Conservation (phyloP, 1,140 invertebrate genomes). For the Drosophila lini region DNA sequence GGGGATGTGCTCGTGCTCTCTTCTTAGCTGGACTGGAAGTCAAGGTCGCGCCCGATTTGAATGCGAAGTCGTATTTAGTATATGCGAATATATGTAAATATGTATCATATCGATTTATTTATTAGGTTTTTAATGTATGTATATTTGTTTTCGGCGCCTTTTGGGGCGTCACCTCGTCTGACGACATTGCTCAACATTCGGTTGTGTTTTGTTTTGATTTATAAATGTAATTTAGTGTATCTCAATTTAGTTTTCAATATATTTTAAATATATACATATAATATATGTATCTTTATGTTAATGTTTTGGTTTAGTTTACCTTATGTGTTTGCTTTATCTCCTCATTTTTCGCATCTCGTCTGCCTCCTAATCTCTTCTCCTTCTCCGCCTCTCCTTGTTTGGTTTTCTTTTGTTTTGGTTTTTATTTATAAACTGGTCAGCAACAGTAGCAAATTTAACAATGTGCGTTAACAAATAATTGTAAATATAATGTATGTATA, state of each 20-base stretch:
- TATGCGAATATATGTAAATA: slow-evolving; percentile 63
- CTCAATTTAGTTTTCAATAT: slow-evolving; percentile 68
- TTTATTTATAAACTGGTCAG: slow-evolving; percentile 84
- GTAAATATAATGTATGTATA: slow-evolving; percentile 84
- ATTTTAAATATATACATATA: slow-evolving; percentile 82
- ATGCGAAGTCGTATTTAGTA: slow-evolving; percentile 43
- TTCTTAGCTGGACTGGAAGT: slow-evolving; percentile 46
- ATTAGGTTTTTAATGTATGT: slow-evolving; percentile 55
- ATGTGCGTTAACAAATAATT: slow-evolving; percentile 85
- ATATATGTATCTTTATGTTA: slow-evolving; percentile 77
- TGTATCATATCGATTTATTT: slow-evolving; percentile 66
- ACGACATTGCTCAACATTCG: slow-evolving; percentile 52
- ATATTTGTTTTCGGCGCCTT: slow-evolving; percentile 36
- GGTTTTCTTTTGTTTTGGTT: slow-evolving; percentile 28
- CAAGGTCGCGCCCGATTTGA: slow-evolving; percentile 48
- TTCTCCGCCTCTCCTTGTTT: slow-evolving; percentile 6
- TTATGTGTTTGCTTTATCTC: slow-evolving; percentile 62
- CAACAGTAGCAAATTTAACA: slow-evolving; percentile 85
- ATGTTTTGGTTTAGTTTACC: slow-evolving; percentile 65
- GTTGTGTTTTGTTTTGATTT: slow-evolving; percentile 61
- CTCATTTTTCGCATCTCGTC: slow-evolving; percentile 8
- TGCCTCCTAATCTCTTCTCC: slow-evolving; percentile 1
- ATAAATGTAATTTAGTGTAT: slow-evolving; percentile 78
- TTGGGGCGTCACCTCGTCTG: slow-evolving; percentile 26
- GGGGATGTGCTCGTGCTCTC: background rate